Evolutionary conservation across 2,797 vertebrate species (phyloP).

Genomic region (Scarus forsteni): DNA sequence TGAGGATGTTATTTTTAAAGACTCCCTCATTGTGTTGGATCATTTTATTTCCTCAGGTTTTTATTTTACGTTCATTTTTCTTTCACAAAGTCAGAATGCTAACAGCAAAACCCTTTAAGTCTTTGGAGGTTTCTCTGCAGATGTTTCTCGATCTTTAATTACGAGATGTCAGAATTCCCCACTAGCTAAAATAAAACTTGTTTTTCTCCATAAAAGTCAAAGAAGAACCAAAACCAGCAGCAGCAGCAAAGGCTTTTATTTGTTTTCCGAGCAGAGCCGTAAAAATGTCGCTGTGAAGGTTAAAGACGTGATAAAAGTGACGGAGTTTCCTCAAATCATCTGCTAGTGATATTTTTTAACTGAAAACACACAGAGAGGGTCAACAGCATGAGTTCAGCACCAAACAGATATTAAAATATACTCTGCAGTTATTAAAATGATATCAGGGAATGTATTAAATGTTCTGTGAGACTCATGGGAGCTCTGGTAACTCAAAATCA

Average conservation of each 20-base stretch:
- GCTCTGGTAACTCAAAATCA: too few species aligned
- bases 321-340: conserved; percentile 50
- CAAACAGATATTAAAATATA: too few species aligned
- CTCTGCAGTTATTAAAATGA: too few species aligned
- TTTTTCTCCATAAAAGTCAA: background rate
- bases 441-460: too few species aligned
- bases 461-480: too few species aligned
- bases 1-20: too few species aligned
- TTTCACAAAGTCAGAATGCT: background rate
- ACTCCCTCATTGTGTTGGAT: too few species aligned
- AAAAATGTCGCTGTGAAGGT: conserved; percentile 47
- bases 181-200: conserved; percentile 8
- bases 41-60: too few species aligned
- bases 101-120: background rate
- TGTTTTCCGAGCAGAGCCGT: conserved; percentile 27
- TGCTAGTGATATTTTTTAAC: conserved; percentile 22
- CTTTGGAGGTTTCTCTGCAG: background rate
- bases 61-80: too few species aligned
- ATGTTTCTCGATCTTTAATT: conserved; percentile 27
- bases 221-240: conserved; percentile 7
- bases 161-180: background rate
- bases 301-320: conserved; percentile 54
- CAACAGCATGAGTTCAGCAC: background rate
- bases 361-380: background rate
- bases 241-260: conserved; percentile 25